Percentiles rank a stretch among this genome's conserved stretches.
Evolutionary conservation across 1,140 invertebrate genomes (phyloP).

Genomic region (Hylaeus anthracinus): DNA sequence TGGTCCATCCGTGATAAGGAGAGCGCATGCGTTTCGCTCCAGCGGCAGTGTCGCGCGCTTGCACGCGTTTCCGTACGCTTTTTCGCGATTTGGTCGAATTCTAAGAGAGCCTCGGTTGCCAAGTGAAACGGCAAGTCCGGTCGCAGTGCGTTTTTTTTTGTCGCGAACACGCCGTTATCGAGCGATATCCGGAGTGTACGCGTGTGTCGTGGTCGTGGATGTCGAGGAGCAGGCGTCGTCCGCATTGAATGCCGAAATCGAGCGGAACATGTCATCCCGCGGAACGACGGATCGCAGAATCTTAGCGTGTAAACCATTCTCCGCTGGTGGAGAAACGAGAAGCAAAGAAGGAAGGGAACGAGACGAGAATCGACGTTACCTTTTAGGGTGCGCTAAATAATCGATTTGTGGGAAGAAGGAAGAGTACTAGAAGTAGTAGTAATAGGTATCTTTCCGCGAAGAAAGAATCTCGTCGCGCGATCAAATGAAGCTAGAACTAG

Average conservation of each 20-base stretch:
- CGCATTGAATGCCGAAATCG: conserved; percentile 6
- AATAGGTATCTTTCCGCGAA: neutral
- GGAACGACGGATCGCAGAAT: neutral
- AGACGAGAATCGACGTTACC: neutral
- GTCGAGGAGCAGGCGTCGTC: conserved; percentile 31
- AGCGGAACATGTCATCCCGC: conserved; percentile 22
- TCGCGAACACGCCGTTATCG: conserved; percentile 14
- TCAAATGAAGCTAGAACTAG: conserved; percentile 9
- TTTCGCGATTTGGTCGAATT: neutral
- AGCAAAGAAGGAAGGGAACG: too few species aligned
- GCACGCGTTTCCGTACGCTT: neutral
- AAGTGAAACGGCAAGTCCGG: too few species aligned
- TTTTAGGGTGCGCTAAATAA: conserved; percentile 16
- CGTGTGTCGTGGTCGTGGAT: conserved; percentile 24
- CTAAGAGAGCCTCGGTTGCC: neutral
- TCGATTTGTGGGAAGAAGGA: neutral
- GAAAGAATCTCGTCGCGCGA: neutral
- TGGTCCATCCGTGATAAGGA: neutral
- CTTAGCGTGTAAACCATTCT: neutral
- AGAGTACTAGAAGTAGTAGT: neutral
- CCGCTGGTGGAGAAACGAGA: neutral
- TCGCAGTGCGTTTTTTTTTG: conserved; percentile 4
- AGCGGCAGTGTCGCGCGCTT: neutral
- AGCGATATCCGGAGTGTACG: conserved; percentile 6
- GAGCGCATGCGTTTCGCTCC: conserved; percentile 19